Base-by-base conservation (phyloP, 1,140 invertebrate genomes). In the Oppia nitens region DNA sequence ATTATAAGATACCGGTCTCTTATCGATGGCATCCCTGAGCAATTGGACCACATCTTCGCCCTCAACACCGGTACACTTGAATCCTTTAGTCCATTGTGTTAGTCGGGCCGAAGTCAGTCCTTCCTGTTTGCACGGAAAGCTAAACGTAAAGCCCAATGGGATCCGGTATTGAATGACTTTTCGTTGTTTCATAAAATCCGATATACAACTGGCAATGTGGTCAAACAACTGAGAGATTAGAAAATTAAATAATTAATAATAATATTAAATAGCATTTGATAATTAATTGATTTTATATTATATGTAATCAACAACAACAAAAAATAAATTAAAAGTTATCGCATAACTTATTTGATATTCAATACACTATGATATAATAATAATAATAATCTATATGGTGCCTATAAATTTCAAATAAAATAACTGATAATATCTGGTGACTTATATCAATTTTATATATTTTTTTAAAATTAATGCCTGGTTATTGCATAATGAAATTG, bases 61-160 rank as follows among this genome's bases (percentile, higher is more conserved):
- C 55, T 86, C 85, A 0, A 91, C 87, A 2, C 86, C 88, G 3
- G 78, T 76, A 69, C 88, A 92, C 57, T 84, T 87, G 71, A 95
- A 96, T 0, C 91, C 92, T 73, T 96, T 84, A 2, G 95, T 98
- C 95, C 95, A 99, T 25, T 81, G 80, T 57, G 88, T 83, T 6
- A 98, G 76, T 21, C 82, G 70, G 1, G 90, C 95, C 64, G 85
- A 83, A 6, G 87, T 92, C 11, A 98, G 75, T 0, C 94, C 93
- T 49, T 84, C 69, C 71, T 98, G 94, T 50, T 76, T 75, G 60
- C 94, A 81, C 0, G 96, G 95, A 71, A 99, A 99, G 66, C 92
- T 97, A 73, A 99, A 99, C 0, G 95, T 99, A 69, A 99, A 99
- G 2, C 95, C 96, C 21, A 99, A 75, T 0, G 94, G 92, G 26